Evolutionary conservation across 2,113 vertebrate genomes (phyloP), one percentile per base, ranked within the genome.

Genomic region (Myotis yumanensis): DNA sequence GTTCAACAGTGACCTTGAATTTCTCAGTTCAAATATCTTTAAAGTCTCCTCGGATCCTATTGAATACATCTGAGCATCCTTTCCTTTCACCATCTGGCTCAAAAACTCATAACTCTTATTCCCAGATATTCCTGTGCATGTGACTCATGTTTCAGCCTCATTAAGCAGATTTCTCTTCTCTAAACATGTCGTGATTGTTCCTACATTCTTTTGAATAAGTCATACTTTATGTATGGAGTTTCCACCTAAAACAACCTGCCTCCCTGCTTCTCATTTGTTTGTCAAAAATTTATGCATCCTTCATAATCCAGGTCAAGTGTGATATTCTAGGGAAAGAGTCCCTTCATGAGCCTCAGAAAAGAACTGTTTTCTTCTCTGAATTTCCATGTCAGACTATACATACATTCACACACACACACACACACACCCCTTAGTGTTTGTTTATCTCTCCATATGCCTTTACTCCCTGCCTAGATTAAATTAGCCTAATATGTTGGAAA

Each of bases 161-260:
- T 32, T 77, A 90, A 37, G 8, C 30, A 76, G 25, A 72, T 32
- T 64, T 92, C 40, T 17, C 15, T 28, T 83, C 35, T 75, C n/a
- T 11, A 93, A 76, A 48, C 6, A 72, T 43, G 5, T 35, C 43
- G 82, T 75, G 10, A 59, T 2, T 17, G 14, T 37, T 7, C 15
- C 11, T 77, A 11, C 5, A 28, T 68, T 32, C 11, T 54, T 76
- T 87, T 52, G 5, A 5, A 54, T 59, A 40, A 80, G 15, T 11
- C 16, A 83, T 11, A 79, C 37, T 88, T 82, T 87, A 17, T 22
- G 11, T n/a, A 6, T 62, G 35, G 18, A 52, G 35, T 66, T 2
- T 0, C 3, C 7, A 28, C 11, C 5, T 4, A 35, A 68, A 69
- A 35, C 4, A 40, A 30, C 3, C 23, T 35, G 4, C 0, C 11